Conservation (phyloP, 2,113 vertebrate genomes). For the Toxotes jaculatrix region DNA sequence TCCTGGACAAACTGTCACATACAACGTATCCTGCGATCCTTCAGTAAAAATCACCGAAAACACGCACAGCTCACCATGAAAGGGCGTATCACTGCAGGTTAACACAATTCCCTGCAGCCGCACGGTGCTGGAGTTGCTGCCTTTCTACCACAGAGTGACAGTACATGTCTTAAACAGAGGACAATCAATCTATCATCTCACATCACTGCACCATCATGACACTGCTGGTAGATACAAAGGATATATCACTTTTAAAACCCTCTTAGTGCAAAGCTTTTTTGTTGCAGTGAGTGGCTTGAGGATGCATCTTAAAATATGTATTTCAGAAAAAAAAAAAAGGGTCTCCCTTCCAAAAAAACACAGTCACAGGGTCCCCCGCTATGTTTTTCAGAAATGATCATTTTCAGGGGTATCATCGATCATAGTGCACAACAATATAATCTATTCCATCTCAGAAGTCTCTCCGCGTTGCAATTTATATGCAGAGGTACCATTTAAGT, state of each 20-base stretch:
- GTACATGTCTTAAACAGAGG: conserved; percentile 61
- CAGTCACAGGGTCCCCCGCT: conserved; percentile 40
- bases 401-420: conserved; percentile 68
- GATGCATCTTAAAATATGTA: conserved; percentile 46
- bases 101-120: conserved; percentile 46
- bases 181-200: conserved; percentile 74
- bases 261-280: conserved; percentile 9
- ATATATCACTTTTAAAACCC: conserved; percentile 61
- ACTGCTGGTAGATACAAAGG: conserved; percentile 55
- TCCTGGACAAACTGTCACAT: conserved; percentile 20
- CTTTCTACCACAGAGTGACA: conserved; percentile 66
- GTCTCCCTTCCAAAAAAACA: conserved; percentile 35
- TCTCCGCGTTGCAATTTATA: conserved; percentile 59
- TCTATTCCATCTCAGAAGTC: conserved; percentile 71
- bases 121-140: conserved; percentile 27
- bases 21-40: background rate
- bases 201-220: conserved; percentile 59
- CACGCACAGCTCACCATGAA: conserved; percentile 40
- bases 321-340: conserved; percentile 20
- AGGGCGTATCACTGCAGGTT: conserved; percentile 41
- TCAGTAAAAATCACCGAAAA: conserved; percentile 8
- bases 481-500: conserved; percentile 53
- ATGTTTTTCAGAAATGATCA: conserved; percentile 59
- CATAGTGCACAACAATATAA: conserved; percentile 68
- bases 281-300: conserved; percentile 36